Conservation (phyloP, 2,113 vertebrate species). For the Vulpes lagopus region DNA sequence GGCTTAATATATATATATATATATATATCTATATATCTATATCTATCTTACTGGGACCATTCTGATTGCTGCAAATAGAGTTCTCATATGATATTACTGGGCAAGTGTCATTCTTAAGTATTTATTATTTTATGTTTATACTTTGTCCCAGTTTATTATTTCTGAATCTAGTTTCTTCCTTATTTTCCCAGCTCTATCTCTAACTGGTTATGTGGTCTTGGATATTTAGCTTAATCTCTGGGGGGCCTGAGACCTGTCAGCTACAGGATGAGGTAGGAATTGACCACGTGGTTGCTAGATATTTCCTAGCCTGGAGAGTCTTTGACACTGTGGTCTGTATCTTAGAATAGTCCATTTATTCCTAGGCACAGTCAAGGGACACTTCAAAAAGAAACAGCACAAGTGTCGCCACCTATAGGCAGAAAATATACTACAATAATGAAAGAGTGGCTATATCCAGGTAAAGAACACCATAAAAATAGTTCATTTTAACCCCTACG, state of each 20-base stretch:
- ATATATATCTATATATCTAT: not conserved
- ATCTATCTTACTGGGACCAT: not conserved
- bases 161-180: slow-evolving; percentile 30
- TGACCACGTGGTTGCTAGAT: not conserved
- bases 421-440: slow-evolving; percentile 24
- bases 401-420: slow-evolving; percentile 69
- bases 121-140: not conserved
- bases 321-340: not conserved
- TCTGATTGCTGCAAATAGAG: not conserved
- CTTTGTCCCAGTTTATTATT: not conserved
- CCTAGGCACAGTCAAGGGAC: not conserved
- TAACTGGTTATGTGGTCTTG: not conserved
- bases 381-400: slow-evolving; percentile 37
- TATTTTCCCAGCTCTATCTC: not conserved
- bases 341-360: not conserved
- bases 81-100: not conserved
- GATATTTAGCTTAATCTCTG: not conserved
- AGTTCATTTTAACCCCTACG: not conserved
- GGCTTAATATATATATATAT: not conserved
- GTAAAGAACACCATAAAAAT: not conserved
- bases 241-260: not conserved
- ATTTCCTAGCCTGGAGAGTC: not conserved
- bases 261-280: not conserved
- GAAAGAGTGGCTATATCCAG: not conserved
- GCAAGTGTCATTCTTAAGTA: not conserved